Evolutionary conservation across 2,888 invertebrate species (phyloP), one percentile per base, ranked within the genome.

Genomic region (Ichneumoninae sp.): DNA sequence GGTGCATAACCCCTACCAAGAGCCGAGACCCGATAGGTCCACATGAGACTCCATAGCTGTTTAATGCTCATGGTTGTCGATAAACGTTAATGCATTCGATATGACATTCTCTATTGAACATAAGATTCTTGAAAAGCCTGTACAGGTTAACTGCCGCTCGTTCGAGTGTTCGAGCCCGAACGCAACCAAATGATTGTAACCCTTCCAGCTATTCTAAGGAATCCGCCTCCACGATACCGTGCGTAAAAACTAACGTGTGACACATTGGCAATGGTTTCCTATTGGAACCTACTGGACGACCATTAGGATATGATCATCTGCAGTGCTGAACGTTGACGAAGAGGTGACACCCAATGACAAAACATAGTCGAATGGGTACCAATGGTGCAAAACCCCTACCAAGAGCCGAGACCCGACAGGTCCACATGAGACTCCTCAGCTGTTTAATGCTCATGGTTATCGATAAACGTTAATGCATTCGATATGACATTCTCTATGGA

Each of bases 401-500:
- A 62, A 6, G 33, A 19, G 26, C 26, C 22, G 1, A 62, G 16
- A 60, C 6, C 26, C 26, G 16, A n/a, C 33, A 30, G 6, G 22
- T 26, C 22, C 16, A n/a, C 7, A 62, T 16, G 13, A n/a, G 6
- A n/a, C 5, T 62, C 30, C 33, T 33, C 16, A 33, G n/a, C n/a
- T 33, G 62, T 30, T 30, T 2, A 16, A 62, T 16, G 16, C 62
- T 62, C 62, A 62, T 6, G 30, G 33, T 13, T 33, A 16, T 62
- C 62, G 33, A 62, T 33, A 62, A 33, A 62, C 33, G 33, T 13
- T 62, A 30, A 30, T 30, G 30, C 62, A 62, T 62, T 33, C 16
- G 62, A 62, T 33, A 62, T 62, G 33, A 30, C 62, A 62, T 62
- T 62, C 62, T 2, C 16, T 33, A 33, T 62, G 8, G 66, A 19